A percentile compares a stretch with the other conserved stretches of the same genome.
Conservation (phyloP, 2,888 invertebrate genomes). For the Bugula neritina region DNA sequence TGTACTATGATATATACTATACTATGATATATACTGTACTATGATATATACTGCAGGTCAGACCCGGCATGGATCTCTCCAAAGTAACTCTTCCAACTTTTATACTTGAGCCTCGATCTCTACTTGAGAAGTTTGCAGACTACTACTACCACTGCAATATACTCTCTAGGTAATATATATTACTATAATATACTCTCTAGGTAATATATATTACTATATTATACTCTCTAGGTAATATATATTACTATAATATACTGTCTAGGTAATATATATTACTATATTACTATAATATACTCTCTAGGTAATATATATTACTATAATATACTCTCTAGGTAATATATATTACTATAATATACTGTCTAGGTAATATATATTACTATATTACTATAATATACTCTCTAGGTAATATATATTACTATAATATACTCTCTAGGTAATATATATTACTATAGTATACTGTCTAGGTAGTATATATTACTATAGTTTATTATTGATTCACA, state of each 20-base stretch:
- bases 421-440: constrained; percentile 74
- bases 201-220: neutral
- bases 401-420: no score
- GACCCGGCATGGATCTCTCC: constrained; percentile 91
- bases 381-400: neutral
- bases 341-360: neutral
- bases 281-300: constrained; percentile 62
- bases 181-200: constrained; percentile 31
- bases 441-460: no score
- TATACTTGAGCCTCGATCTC: constrained; percentile 85
- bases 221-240: neutral
- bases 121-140: constrained; percentile 85
- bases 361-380: no score
- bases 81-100: constrained; percentile 89
- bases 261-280: neutral
- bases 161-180: constrained; percentile 72
- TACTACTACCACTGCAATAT: constrained; percentile 91
- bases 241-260: neutral
- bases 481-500: no score
- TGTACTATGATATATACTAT: no score
- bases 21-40: no score
- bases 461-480: no score
- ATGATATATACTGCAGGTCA: constrained; percentile 58
- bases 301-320: neutral
- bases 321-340: neutral